phyloP scores from a whole-genome alignment of 2,888 invertebrate species.

The Melinaea marsaeus region DNA sequence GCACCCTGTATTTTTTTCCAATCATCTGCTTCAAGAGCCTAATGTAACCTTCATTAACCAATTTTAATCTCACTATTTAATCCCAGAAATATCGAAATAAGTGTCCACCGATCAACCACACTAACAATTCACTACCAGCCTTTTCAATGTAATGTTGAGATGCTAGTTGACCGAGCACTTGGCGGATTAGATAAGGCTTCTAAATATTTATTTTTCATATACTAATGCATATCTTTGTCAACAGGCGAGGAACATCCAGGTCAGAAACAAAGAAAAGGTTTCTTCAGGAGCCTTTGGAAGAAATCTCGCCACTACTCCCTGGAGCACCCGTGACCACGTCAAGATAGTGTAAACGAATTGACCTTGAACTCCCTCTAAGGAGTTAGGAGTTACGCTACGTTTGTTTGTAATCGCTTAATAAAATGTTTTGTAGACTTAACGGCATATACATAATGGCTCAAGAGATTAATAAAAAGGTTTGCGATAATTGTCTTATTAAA shows the following conservation, averaged over 20 bases:
- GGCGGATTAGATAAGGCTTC: no score
- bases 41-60: no score
- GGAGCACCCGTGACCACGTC: constrained; percentile 85
- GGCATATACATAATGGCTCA: constrained; percentile 17
- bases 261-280: constrained; percentile 89
- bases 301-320: constrained; percentile 91
- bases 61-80: no score
- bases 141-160: no score
- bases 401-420: constrained; percentile 5
- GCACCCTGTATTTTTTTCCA: no score
- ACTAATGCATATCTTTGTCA: constrained; percentile 38
- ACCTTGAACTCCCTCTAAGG: constrained; percentile 37
- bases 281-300: constrained; percentile 94
- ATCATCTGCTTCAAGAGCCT: no score
- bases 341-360: constrained; percentile 29
- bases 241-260: constrained; percentile 82
- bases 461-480: constrained; percentile 21
- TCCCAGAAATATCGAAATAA: no score
- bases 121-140: no score
- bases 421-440: constrained; percentile 14
- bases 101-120: no score
- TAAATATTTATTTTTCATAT: no score
- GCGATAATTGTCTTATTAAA: constrained; percentile 25
- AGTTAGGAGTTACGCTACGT: constrained; percentile 7
- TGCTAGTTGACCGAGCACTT: no score